A percentile compares a stretch with the other conserved stretches of the same genome.
Conservation (phyloP, 1,140 invertebrate genomes). For the Solen grandis region DNA sequence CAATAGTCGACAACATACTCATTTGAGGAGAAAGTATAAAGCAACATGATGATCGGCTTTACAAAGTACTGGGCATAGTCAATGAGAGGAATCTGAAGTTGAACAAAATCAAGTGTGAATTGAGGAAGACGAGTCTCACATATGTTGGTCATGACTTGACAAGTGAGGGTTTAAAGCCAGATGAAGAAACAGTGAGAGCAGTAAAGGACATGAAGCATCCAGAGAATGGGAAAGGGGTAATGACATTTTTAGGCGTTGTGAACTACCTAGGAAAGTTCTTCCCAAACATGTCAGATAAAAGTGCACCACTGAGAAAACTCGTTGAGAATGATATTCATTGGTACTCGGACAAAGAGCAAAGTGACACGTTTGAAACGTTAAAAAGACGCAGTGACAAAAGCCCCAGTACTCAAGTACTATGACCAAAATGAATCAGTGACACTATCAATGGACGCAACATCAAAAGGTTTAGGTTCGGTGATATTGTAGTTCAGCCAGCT, state of each 20-base stretch:
- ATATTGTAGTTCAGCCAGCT: not conserved
- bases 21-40: conserved; percentile 63
- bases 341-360: not conserved
- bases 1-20: conserved; percentile 79
- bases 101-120: conserved; percentile 57
- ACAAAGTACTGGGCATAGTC: conserved; percentile 46
- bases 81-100: conserved; percentile 52
- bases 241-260: conserved; percentile 59
- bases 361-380: conserved; percentile 13
- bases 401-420: conserved; percentile 28
- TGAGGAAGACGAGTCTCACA: conserved; percentile 26
- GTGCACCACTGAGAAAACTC: conserved; percentile 6
- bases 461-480: conserved; percentile 42
- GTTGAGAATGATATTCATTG: conserved; percentile 1
- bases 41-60: conserved; percentile 63
- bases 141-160: conserved; percentile 79
- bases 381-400: conserved; percentile 20
- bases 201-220: conserved; percentile 73
- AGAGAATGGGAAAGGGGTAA: conserved; percentile 58
- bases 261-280: conserved; percentile 50
- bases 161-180: conserved; percentile 72
- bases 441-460: conserved; percentile 25
- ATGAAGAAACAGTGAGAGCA: conserved; percentile 75
- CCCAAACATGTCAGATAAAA: conserved; percentile 1
- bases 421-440: conserved; percentile 16